Evolutionary conservation across 2,888 invertebrate genomes (phyloP).

Genomic region (Acleris emargana): DNA sequence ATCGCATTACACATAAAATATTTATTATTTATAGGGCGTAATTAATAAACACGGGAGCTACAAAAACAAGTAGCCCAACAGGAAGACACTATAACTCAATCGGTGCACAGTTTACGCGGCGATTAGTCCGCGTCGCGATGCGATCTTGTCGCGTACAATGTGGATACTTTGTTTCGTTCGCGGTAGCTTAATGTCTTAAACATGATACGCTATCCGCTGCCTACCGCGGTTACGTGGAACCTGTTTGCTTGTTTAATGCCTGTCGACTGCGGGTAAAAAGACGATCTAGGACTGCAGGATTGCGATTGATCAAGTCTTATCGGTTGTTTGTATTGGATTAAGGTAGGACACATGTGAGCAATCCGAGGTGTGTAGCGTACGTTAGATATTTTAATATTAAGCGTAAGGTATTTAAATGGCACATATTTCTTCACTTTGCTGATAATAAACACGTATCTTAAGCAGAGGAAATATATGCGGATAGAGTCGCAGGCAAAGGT

Average conservation of each 20-base stretch:
- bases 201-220: slow-evolving; percentile 64
- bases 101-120: slow-evolving; percentile 68
- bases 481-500: no score
- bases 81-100: slow-evolving; percentile 84
- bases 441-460: no score
- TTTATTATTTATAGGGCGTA: slow-evolving; percentile 81
- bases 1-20: slow-evolving; percentile 82
- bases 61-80: slow-evolving; percentile 82
- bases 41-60: slow-evolving; percentile 81
- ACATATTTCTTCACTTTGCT: no score
- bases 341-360: not conserved
- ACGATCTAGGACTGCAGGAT: slow-evolving; percentile 22
- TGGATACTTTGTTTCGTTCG: slow-evolving; percentile 59
- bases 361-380: no score
- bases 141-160: slow-evolving; percentile 71
- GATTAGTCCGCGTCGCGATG: slow-evolving; percentile 82
- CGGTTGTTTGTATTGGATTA: not conserved
- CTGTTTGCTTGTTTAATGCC: slow-evolving; percentile 44
- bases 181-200: slow-evolving; percentile 76
- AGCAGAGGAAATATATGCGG: no score
- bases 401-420: no score
- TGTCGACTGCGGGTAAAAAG: slow-evolving; percentile 24
- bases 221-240: slow-evolving; percentile 64
- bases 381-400: no score
- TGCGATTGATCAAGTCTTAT: slow-evolving; percentile 8